A percentile compares a stretch with the other conserved stretches of the same genome.
Evolutionary conservation across 1,140 invertebrate genomes (phyloP).

Genomic region (Heliconius himera): DNA sequence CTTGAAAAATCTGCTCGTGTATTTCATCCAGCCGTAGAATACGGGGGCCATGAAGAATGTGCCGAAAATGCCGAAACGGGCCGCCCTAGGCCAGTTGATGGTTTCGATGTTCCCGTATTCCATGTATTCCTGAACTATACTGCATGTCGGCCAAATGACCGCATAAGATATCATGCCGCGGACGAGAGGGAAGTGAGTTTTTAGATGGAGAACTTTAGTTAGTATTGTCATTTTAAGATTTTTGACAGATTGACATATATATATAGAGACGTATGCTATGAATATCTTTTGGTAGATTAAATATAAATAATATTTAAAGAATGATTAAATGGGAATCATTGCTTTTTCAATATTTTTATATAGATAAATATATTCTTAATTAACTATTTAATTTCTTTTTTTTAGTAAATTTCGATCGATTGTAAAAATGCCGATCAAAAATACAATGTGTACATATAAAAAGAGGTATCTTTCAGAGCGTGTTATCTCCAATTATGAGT

Average conservation of each 20-base stretch:
- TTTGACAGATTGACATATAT: background rate
- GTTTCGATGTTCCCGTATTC: slow-evolving; percentile 59
- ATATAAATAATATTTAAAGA: background rate
- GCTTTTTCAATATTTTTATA: background rate
- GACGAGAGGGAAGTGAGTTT: slow-evolving; percentile 57
- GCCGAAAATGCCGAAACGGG: slow-evolving; percentile 61
- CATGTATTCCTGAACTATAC: slow-evolving; percentile 84
- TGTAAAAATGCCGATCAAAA: background rate
- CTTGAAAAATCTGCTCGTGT: slow-evolving; percentile 57
- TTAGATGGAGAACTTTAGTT: slow-evolving; percentile 28
- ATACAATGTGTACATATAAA: background rate
- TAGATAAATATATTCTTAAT: background rate
- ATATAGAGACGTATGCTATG: background rate
- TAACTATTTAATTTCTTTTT: background rate
- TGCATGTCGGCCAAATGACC: slow-evolving; percentile 86
- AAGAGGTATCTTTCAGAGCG: slow-evolving; percentile 9
- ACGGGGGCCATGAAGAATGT: slow-evolving; percentile 73
- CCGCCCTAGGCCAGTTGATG: slow-evolving; percentile 55
- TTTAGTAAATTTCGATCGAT: background rate
- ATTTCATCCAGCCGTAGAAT: slow-evolving; percentile 69
- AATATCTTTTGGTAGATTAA: background rate
- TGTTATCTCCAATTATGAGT: slow-evolving; percentile 33
- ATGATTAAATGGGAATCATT: background rate
- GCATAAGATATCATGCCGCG: slow-evolving; percentile 88
- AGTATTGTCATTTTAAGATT: slow-evolving; percentile 27